Evolutionary conservation across 2,888 invertebrate species (phyloP).

Genomic region (Drosophila quinaria): DNA sequence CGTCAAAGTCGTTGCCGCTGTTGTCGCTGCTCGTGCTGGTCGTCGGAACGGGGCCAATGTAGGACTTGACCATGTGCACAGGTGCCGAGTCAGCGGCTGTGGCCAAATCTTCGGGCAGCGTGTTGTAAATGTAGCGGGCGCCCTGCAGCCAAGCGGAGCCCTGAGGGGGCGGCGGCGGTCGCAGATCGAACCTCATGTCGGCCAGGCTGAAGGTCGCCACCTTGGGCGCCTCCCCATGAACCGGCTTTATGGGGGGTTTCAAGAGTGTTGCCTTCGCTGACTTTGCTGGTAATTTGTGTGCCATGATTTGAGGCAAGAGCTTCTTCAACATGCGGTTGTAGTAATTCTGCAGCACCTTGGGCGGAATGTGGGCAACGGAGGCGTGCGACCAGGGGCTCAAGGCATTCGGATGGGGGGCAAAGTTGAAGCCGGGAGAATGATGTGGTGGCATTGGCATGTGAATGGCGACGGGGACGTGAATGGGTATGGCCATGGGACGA

Average conservation of each 20-base stretch:
- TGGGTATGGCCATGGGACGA: conserved; percentile 84
- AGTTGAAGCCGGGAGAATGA: conserved; percentile 45
- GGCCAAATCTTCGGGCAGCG: conserved; percentile 78
- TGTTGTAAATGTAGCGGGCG: conserved; percentile 82
- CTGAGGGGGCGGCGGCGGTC: conserved; percentile 76
- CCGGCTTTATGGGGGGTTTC: conserved; percentile 57
- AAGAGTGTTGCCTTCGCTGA: conserved; percentile 19
- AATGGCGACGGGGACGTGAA: conserved; percentile 87
- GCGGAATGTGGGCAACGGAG: conserved; percentile 71
- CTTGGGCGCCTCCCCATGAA: conserved; percentile 58
- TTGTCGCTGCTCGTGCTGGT: conserved; percentile 29
- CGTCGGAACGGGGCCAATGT: conserved; percentile 71
- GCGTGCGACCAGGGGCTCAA: conserved; percentile 53
- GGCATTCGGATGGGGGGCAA: conserved; percentile 62
- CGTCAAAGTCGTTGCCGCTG: conserved; percentile 70
- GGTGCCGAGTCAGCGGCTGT: conserved; percentile 82
- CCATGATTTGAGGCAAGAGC: conserved; percentile 69
- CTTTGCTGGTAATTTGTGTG: conserved; percentile 34
- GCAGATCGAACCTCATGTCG: conserved; percentile 79
- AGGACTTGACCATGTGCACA: conserved; percentile 86
- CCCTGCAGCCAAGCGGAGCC: conserved; percentile 77
- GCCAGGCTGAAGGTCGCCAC: conserved; percentile 69
- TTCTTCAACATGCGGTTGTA: conserved; percentile 82
- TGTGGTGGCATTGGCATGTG: conserved; percentile 86
- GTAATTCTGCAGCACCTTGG: conserved; percentile 79